Evolutionary conservation across 2,113 vertebrate genomes (phyloP), one percentile per base, ranked within the genome.

Genomic region (Tinamus guttatus): DNA sequence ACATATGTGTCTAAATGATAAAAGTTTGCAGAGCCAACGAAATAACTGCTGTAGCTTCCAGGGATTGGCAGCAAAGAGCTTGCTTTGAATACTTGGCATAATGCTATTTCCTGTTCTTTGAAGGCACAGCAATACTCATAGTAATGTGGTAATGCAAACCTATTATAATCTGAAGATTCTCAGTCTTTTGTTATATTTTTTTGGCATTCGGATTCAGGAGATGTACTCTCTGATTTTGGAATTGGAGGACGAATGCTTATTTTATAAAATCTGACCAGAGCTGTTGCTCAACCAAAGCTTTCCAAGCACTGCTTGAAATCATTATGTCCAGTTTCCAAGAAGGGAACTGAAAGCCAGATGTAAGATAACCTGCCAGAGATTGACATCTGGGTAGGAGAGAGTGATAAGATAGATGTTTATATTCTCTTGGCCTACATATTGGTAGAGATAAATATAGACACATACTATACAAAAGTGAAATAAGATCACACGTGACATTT

Each of bases 51-150:
- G 34, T 64, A 90, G 62, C 77, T 96, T 94, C 52, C 85, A 84
- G 80, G 73, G 62, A 36, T 8, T 89, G 74, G 77, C 88, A 95
- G 79, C 79, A 49, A 84, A 94, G 74, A n/a, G 13, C 30, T 76
- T 0, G 0, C 63, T 80, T 52, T 81, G 68, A 92, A 84, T 87
- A 75, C 62, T 87, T 95, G 92, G 68, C 64, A 1, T 81, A 79
- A 76, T 68, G 30, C 63, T 88, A 13, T 90, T 93, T 95, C 78
- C 84, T 86, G 81, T 81, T 89, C 71, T 91, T 87, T 96, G 87
- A 96, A 94, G 81, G 41, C 63, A 7, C 51, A 41, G 74, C 15
- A 88, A 22, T 84, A n/a, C 77, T 83, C 38, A 24, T 11, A 30
- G 77, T 79, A 78, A 67, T 47, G 71, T 49, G 51, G 73, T 76